Evolutionary conservation across 2,888 invertebrate species (phyloP), one percentile per base, ranked within the genome.

Genomic region (Cylindroiulus punctatus): DNA sequence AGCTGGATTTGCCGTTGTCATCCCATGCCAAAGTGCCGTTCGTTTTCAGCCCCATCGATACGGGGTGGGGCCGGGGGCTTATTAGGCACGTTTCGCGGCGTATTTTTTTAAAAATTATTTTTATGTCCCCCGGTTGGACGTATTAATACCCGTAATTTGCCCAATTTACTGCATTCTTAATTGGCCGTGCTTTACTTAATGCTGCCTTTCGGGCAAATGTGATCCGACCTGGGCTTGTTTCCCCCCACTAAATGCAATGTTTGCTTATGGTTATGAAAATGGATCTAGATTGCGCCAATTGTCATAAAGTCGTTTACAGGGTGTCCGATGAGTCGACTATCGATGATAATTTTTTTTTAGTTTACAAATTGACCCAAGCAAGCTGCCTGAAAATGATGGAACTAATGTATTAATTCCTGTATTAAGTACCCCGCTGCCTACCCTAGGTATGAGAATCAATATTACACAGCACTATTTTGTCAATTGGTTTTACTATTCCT

Each of bases 91-190:
- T 52, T n/a, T 19, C n/a, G 52, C 17, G 52, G 22, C 65, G 65
- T 65, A 26, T 65, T 65, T 65, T 65, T 65, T 65, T 65, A 65
- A 65, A 65, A 65, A 65, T 65, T 65, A 65, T 65, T 65, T 65
- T 65, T 65, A 65, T 65, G 26, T 22, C 19, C 65, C n/a, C 65
- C 26, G 26, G 26, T 26, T 26, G 65, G 65, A 65, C 22, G 65
- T 26, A 65, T 65, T 65, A 65, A 65, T 65, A 65, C 65, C 26
- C 7, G 65, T 65, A 65, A 65, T 65, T 65, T 65, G 65, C 8
- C 65, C 65, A 26, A 65, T 65, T 65, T 65, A 65, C 65, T 26
- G 65, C 65, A 26, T 26, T 26, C 26, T 22, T 65, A 65, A 65
- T 65, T 65, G 65, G 65, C 26, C 26, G 65, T 7, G 65, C 65